Conservation (phyloP, 1,140 invertebrate genomes). For the Diploscapter pachys region DNA sequence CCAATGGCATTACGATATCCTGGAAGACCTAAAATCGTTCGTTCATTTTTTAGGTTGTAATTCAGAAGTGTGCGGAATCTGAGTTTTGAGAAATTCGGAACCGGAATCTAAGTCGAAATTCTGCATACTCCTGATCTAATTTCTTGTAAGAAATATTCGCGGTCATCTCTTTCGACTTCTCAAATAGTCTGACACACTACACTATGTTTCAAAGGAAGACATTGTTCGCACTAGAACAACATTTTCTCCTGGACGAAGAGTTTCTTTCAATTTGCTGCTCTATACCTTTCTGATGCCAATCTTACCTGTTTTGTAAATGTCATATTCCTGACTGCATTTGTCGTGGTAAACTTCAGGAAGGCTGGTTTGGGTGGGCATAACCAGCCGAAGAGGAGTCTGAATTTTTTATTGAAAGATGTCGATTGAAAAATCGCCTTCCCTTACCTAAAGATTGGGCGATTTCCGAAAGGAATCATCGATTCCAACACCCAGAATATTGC, state of each 20-base stretch:
- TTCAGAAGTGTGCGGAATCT: too few relatives aligned
- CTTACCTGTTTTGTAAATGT: constrained; percentile 64
- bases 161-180: too few relatives aligned
- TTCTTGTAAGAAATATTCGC: not conserved
- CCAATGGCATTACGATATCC: constrained; percentile 66
- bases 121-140: not conserved
- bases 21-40: constrained; percentile 62
- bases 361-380: constrained; percentile 78
- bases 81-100: too few relatives aligned
- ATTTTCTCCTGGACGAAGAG: not conserved
- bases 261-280: not conserved
- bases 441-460: constrained; percentile 70
- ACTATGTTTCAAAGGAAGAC: too few relatives aligned
- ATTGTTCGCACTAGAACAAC: too few relatives aligned
- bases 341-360: constrained; percentile 71
- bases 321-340: constrained; percentile 64
- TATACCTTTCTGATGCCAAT: not conserved
- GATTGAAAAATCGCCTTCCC: constrained; percentile 48
- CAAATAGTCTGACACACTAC: too few relatives aligned
- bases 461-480: constrained; percentile 80
- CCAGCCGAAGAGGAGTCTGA: constrained; percentile 73
- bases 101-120: constrained; percentile 7
- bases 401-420: constrained; percentile 64
- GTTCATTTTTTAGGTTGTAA: constrained; percentile 3
- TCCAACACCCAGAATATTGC: constrained; percentile 68